Evolutionary conservation across 2,797 vertebrate genomes (phyloP), one percentile per base, ranked within the genome.

Genomic region (Numenius phaeopus): DNA sequence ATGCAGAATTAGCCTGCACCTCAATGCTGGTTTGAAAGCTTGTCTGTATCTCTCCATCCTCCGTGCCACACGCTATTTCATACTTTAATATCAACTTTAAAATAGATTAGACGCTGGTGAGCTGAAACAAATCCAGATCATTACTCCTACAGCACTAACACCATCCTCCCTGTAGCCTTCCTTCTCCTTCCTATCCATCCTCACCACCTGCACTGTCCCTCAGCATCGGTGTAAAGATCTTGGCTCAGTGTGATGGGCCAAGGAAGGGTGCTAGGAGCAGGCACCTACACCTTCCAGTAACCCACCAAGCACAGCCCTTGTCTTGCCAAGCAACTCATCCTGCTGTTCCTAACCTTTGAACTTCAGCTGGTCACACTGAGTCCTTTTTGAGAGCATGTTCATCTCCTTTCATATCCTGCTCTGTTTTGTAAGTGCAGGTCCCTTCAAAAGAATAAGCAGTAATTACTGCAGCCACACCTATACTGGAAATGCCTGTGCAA

Each of bases 391-490:
- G 79, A 87, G 58, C 22, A 5, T 0, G 8, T 55, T 90, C 82
- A 40, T 62, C 69, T 85, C 59, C 84, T 75, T 80, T 50, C 69
- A 46, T 18, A 85, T 34, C 75, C 87, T 86, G 67, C 67, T 82
- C 46, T 55, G 73, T 83, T 96, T 79, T 90, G 47, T 78, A 91
- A 95, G 79, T 39, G 20, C 80, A 86, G 47, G 69, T 79, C 82
- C 72, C 73, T 90, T 59, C 87, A 95, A 46, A 92, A 89, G 84
- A 88, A 34, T 26, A 83, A 87, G 92, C 82, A 89, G 79, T 67
- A 92, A 96, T 94, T 92, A 94, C 72, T 82, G 87, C 90, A 88
- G 90, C 96, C 95, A 95, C 96, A 90, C 95, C 94, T 96, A 95
- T 81, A 81, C 95, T 95, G 94, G 95, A 94, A 96, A 96, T 90